Base-by-base conservation (phyloP, 2,888 invertebrate genomes). In the Yponomeuta malinellus region DNA sequence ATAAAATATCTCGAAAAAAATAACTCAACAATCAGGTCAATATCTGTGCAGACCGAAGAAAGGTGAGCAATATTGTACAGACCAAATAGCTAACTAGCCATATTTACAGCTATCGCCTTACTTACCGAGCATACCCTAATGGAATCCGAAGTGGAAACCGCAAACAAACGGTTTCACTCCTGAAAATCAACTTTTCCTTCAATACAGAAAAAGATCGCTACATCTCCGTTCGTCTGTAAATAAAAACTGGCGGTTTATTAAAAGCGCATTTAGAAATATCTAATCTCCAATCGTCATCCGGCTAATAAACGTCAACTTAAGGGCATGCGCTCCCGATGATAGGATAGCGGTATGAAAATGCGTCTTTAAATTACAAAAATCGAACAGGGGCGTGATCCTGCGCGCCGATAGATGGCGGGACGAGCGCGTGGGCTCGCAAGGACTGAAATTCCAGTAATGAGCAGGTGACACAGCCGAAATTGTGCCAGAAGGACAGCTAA, bases 311-410 rank as follows among this genome's bases (percentile, higher is more conserved):
- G 37, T n/a, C 67, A 33, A 33, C 67, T 78, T 75, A 76, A 76
- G 78, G 78, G 80, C 86, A 87, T 84, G 84, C 77, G 82, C 82
- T 77, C 80, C 78, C 83, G 90, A 89, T 89, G 90, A 90, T 88
- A 89, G 90, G 52, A 90, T 90, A 90, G 83, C 83, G 52, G 52
- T 12, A 80, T 82, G 78, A 81, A 83, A 89, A 84, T 88, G 86
- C 82, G 82, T 83, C 86, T 86, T 83, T 85, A 83, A 83, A 82
- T 83, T 83, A 15, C 52, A 82, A 83, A 85, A 84, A 79, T 81
- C 33, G 29, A 23, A 63, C 63, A 33, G 33, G 63, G 63, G n/a
- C 31, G 31, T 63, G 68, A 12, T 48, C 33, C n/a, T 15, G 15
- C 52, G 52, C 37, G 3, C 37, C 70, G 70, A 63, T 70, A 70